These are phyloP conservation scores for Chelonus insularis DNA, from an alignment of 1,140 invertebrate genomes.

Conservation along the genomic window DNA sequence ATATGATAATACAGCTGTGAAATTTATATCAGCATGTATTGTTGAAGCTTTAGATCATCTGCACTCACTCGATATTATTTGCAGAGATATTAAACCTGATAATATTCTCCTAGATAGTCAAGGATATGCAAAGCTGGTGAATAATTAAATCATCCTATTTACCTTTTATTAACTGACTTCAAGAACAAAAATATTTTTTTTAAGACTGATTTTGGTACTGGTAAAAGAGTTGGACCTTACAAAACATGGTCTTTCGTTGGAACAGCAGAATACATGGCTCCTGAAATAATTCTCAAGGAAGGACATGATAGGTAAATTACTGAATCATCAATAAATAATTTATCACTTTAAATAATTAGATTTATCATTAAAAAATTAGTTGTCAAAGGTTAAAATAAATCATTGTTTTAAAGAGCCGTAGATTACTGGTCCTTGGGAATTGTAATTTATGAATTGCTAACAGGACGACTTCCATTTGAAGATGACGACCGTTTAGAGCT, in stretches of 20 bases:
- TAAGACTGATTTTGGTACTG: conserved; percentile 87
- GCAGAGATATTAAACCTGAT: conserved; percentile 79
- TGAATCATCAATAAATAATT: neutral
- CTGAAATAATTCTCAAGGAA: conserved; percentile 47
- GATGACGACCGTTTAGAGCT: conserved; percentile 81
- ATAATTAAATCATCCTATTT: conserved; percentile 23
- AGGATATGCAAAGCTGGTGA: conserved; percentile 78
- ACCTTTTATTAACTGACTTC: neutral
- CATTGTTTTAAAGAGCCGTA: conserved; percentile 71
- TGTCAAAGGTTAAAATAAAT: too few relatives aligned
- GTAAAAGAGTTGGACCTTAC: conserved; percentile 72
- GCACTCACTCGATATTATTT: conserved; percentile 75
- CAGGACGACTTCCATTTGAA: conserved; percentile 74
- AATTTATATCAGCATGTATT: conserved; percentile 77
- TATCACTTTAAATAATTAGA: conserved; percentile 60
- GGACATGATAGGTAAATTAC: conserved; percentile 61
- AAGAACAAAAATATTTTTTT: neutral
- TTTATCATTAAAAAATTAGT: too few relatives aligned
- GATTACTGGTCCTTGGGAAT: conserved; percentile 85
- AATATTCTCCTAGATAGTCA: conserved; percentile 73
- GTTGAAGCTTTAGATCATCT: conserved; percentile 77
- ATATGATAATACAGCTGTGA: conserved; percentile 74
- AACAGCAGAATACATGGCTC: conserved; percentile 66
- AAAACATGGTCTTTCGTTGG: conserved; percentile 92
- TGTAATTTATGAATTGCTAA: conserved; percentile 77